Conservation (phyloP, 2,888 invertebrate genomes). For the Yponomeuta malinellus region DNA sequence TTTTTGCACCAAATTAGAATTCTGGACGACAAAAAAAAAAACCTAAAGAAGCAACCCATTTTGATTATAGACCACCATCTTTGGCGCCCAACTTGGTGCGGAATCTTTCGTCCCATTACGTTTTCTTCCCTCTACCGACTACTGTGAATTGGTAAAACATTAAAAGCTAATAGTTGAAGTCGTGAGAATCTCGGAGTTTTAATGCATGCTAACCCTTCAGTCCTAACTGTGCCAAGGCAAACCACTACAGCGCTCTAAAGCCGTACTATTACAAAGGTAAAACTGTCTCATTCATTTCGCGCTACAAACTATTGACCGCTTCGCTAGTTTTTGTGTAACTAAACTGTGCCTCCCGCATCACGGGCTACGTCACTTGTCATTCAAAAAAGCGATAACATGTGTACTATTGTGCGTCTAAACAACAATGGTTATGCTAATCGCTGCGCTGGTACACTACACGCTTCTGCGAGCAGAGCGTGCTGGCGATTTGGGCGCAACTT, state of each 20-base stretch:
- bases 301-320: not conserved
- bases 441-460: constrained; percentile 30
- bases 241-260: not conserved
- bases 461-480: constrained; percentile 36
- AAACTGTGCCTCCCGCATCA: constrained; percentile 17
- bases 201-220: not conserved
- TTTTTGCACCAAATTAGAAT: not conserved
- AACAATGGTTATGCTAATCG: constrained; percentile 69
- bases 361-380: constrained; percentile 40
- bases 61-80: not conserved
- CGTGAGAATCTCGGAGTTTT: constrained; percentile 50
- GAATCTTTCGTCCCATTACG: constrained; percentile 19
- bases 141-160: constrained; percentile 32
- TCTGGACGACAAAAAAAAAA: not conserved
- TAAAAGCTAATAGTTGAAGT: constrained; percentile 43
- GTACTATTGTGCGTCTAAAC: constrained; percentile 36
- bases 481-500: constrained; percentile 53
- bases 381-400: constrained; percentile 50
- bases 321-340: not conserved
- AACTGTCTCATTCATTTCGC: not conserved
- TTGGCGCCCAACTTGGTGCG: constrained; percentile 13
- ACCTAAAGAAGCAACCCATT: not conserved
- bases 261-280: not conserved
- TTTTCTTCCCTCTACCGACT: constrained; percentile 17
- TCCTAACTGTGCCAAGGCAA: not conserved